Percentiles rank a stretch among this genome's conserved stretches.
phyloP scores from a whole-genome alignment of 2,888 invertebrate genomes.

The Oscheius myriophilus region DNA sequence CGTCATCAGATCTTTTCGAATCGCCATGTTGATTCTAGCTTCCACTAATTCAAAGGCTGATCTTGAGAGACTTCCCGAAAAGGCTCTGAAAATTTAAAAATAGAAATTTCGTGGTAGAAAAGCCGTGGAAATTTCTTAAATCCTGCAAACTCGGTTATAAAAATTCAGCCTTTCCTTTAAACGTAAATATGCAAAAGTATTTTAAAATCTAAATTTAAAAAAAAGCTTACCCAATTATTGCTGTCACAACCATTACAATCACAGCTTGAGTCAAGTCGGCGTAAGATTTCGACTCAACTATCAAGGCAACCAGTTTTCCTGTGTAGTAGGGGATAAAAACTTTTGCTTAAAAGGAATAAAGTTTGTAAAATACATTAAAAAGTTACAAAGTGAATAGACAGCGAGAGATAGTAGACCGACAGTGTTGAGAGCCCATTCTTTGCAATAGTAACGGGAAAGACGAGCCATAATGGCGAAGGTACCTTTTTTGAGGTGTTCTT shows the following conservation, averaged over 20 bases:
- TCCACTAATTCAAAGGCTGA: slow-evolving; percentile 71
- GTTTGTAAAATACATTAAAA: neutral
- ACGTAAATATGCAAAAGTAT: neutral
- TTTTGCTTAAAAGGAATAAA: slow-evolving; percentile 64
- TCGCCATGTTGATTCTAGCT: slow-evolving; percentile 69
- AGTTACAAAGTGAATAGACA: slow-evolving; percentile 66
- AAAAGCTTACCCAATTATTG: slow-evolving; percentile 59
- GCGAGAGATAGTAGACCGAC: slow-evolving; percentile 68
- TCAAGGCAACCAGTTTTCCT: slow-evolving; percentile 71
- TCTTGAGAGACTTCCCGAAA: slow-evolving; percentile 70
- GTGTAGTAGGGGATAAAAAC: slow-evolving; percentile 73
- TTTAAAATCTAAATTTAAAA: no score
- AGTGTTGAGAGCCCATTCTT: slow-evolving; percentile 69
- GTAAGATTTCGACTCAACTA: slow-evolving; percentile 70
- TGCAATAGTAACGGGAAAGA: slow-evolving; percentile 63
- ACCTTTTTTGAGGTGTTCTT: slow-evolving; percentile 41
- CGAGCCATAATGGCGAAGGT: slow-evolving; percentile 63
- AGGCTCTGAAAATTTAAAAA: slow-evolving; percentile 56
- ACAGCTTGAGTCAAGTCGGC: slow-evolving; percentile 65
- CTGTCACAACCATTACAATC: slow-evolving; percentile 65
- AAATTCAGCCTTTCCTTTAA: neutral
- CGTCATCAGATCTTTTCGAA: slow-evolving; percentile 70
- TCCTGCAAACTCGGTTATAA: no score
- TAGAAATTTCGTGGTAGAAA: no score
- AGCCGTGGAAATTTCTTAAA: no score